These are phyloP conservation scores for Hydropotes inermis DNA, from an alignment of 2,113 vertebrate species.

Conservation along the genomic window DNA sequence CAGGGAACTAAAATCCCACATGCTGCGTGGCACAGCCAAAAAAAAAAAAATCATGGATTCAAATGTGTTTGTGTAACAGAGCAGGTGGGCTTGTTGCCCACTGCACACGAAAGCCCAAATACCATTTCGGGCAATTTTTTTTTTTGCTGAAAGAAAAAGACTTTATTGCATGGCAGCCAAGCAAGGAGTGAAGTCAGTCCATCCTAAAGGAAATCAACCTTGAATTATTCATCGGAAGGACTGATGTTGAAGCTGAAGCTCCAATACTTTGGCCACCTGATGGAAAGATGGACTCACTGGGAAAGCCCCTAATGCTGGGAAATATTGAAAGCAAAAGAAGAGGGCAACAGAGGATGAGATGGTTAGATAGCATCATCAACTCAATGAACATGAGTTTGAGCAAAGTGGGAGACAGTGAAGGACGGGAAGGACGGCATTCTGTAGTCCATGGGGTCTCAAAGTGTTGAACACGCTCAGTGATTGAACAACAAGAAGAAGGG, in stretches of 20 bases:
- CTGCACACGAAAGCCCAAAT: neutral
- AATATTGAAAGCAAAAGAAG: neutral
- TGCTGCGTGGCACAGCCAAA: too few species aligned
- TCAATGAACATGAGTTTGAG: neutral
- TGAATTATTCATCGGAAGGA: neutral
- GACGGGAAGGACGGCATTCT: neutral
- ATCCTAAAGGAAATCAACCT: neutral
- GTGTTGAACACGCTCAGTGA: neutral
- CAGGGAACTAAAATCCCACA: too few species aligned
- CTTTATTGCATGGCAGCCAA: neutral
- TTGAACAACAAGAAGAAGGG: neutral
- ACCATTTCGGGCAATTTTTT: neutral
- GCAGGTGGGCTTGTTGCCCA: neutral
- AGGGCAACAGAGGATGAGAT: neutral
- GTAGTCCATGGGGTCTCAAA: neutral
- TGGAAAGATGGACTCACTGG: neutral
- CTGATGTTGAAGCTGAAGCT: neutral
- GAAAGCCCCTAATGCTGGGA: neutral
- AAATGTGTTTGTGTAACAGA: neutral
- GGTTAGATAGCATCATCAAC: neutral
- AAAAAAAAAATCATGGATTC: neutral
- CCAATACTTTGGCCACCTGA: neutral
- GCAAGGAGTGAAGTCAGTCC: neutral
- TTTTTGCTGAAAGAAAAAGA: neutral
- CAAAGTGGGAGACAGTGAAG: neutral